A percentile compares a stretch with the other conserved stretches of the same genome.
Conservation (phyloP, 2,797 vertebrate species). For the Diceros bicornis region DNA sequence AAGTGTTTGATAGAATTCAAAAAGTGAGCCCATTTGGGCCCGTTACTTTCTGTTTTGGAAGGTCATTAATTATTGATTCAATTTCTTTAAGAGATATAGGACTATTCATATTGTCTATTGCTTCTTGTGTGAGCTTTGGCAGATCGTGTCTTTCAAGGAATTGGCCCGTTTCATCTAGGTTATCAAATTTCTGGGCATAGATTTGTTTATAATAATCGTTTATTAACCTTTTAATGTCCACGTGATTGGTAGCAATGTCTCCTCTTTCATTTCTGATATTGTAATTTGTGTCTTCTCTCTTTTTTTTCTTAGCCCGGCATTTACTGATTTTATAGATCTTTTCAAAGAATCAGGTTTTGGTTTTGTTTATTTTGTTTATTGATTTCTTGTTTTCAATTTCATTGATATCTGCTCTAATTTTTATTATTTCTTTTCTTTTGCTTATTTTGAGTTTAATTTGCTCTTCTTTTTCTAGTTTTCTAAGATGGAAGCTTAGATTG, state of each 20-base stretch:
- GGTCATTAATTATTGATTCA: conserved; percentile 18
- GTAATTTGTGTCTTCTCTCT: background rate
- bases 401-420: conserved; percentile 10
- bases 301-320: background rate
- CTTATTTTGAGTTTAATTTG: conserved; percentile 25
- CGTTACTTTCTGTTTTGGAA: background rate
- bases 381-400: conserved; percentile 51
- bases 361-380: conserved; percentile 31
- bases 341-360: conserved; percentile 1
- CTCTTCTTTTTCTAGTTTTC: conserved; percentile 4
- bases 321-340: conserved; percentile 14
- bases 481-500: background rate
- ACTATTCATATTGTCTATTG: background rate
- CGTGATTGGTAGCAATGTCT: background rate
- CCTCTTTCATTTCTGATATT: background rate
- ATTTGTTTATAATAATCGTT: conserved; percentile 4
- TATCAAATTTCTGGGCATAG: background rate
- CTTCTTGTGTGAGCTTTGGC: background rate
- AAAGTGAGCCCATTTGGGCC: background rate
- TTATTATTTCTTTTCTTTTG: background rate
- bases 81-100: background rate
- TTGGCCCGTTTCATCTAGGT: background rate
- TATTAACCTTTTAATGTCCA: background rate
- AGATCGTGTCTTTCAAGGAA: background rate
- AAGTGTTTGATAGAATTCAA: conserved; percentile 18